These are phyloP conservation scores for Drosophila rhopaloa DNA, from an alignment of 1,140 invertebrate species.

Conservation along the genomic window DNA sequence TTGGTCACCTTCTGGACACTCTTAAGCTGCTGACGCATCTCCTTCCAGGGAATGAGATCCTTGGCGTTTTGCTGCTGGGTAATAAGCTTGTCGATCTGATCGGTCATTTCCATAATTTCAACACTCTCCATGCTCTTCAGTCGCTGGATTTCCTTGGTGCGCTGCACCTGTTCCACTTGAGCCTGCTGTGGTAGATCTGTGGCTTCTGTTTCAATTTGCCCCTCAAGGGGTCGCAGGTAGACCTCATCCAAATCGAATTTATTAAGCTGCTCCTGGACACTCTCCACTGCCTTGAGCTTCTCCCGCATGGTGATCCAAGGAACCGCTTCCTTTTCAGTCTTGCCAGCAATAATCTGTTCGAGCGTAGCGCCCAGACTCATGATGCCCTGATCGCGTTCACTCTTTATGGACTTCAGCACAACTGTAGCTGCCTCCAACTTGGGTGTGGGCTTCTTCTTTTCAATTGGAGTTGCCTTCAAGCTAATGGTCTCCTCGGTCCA, in stretches of 20 bases:
- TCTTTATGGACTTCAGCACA: slow-evolving; percentile 80
- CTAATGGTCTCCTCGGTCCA: slow-evolving; percentile 87
- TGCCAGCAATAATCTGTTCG: slow-evolving; percentile 77
- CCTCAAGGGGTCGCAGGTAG: slow-evolving; percentile 68
- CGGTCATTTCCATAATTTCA: slow-evolving; percentile 83
- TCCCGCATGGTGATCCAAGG: slow-evolving; percentile 84
- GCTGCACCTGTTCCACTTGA: slow-evolving; percentile 61
- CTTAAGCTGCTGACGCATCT: slow-evolving; percentile 82
- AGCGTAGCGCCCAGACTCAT: slow-evolving; percentile 75
- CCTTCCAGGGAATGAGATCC: slow-evolving; percentile 80
- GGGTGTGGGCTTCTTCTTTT: slow-evolving; percentile 79
- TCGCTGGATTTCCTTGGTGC: slow-evolving; percentile 72
- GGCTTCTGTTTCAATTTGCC: slow-evolving; percentile 66
- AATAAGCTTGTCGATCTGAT: slow-evolving; percentile 81
- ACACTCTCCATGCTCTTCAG: slow-evolving; percentile 83
- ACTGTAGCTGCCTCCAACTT: slow-evolving; percentile 82
- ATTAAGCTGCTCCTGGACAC: slow-evolving; percentile 74
- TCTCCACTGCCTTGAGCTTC: slow-evolving; percentile 75
- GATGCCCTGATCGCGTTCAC: slow-evolving; percentile 79
- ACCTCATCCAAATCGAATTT: slow-evolving; percentile 83
- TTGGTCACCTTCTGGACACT: slow-evolving; percentile 78
- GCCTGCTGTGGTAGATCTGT: slow-evolving; percentile 62
- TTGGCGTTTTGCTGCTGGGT: slow-evolving; percentile 70
- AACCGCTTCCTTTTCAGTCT: slow-evolving; percentile 79
- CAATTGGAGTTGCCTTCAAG: slow-evolving; percentile 85